phyloP scores from a whole-genome alignment of 2,797 vertebrate genomes.

The Morus bassanus region DNA sequence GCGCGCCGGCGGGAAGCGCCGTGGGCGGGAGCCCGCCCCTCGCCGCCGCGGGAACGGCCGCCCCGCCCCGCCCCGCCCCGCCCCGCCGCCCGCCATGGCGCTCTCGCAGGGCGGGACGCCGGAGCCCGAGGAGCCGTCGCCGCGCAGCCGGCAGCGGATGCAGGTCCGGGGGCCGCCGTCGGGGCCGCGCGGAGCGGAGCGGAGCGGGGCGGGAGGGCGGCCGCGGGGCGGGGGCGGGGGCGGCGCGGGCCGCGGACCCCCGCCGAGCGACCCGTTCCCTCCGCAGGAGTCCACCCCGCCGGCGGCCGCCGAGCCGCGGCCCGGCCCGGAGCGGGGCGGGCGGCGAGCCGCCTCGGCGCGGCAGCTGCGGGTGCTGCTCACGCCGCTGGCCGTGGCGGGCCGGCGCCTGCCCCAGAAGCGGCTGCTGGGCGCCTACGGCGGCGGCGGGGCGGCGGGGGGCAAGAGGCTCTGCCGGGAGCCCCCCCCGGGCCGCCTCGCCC shows the following conservation, averaged over 20 bases:
- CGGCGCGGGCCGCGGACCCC: background rate
- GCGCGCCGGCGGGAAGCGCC: background rate
- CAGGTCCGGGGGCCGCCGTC: background rate
- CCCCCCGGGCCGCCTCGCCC: background rate
- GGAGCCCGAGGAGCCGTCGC: background rate
- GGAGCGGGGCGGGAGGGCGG: background rate
- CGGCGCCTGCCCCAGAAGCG: background rate
- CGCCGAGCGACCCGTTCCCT: background rate
- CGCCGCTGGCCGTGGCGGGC: background rate
- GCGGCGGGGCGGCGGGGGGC: background rate
- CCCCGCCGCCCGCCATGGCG: background rate
- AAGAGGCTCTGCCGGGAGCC: background rate
- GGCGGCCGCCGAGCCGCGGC: background rate
- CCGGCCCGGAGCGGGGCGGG: background rate
- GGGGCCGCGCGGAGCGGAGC: too few relatives aligned
- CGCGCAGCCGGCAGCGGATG: background rate
- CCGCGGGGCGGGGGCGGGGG: background rate
- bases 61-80: background rate
- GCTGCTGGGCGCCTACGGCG: background rate
- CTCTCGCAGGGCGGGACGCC: background rate
- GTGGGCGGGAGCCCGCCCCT: background rate
- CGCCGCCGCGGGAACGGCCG: background rate
- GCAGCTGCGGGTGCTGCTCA: slow-evolving; percentile 42
- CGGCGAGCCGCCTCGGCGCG: background rate
- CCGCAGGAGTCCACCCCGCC: background rate